Conservation (phyloP, 2,888 invertebrate genomes). For the Pachydiplax longipennis region DNA sequence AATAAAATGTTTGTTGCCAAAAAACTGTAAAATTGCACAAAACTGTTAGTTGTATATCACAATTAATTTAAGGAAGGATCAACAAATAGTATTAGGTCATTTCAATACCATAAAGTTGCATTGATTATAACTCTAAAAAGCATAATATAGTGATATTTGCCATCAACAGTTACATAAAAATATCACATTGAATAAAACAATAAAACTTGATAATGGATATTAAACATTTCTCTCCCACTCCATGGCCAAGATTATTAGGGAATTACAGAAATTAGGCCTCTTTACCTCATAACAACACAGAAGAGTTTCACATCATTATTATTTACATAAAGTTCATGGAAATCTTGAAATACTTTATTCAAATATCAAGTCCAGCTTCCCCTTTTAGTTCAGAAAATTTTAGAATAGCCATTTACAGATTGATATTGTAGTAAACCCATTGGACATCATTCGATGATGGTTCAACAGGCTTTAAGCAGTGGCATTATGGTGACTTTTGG, state of each 20-base stretch:
- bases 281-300: neutral
- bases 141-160: slow-evolving; percentile 13
- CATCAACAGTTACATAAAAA: slow-evolving; percentile 8
- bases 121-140: slow-evolving; percentile 21
- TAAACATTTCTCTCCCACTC: neutral
- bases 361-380: neutral
- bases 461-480: neutral
- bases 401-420: neutral
- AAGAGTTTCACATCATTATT: neutral
- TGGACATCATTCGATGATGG: neutral
- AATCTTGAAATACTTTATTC: neutral
- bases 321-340: slow-evolving; percentile 12
- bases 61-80: slow-evolving; percentile 33
- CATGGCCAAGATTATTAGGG: neutral
- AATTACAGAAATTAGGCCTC: slow-evolving; percentile 16
- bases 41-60: slow-evolving; percentile 27
- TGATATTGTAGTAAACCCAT: neutral
- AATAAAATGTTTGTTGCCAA: slow-evolving; percentile 22
- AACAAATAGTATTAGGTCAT: slow-evolving; percentile 23
- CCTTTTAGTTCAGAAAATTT: neutral
- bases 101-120: slow-evolving; percentile 1
- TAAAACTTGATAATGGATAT: neutral
- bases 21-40: slow-evolving; percentile 43
- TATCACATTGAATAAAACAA: slow-evolving; percentile 17
- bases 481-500: slow-evolving; percentile 6